Percentiles rank a stretch among this genome's conserved stretches.
Conservation (phyloP, 2,113 vertebrate genomes). For the Spilogale gracilis region DNA sequence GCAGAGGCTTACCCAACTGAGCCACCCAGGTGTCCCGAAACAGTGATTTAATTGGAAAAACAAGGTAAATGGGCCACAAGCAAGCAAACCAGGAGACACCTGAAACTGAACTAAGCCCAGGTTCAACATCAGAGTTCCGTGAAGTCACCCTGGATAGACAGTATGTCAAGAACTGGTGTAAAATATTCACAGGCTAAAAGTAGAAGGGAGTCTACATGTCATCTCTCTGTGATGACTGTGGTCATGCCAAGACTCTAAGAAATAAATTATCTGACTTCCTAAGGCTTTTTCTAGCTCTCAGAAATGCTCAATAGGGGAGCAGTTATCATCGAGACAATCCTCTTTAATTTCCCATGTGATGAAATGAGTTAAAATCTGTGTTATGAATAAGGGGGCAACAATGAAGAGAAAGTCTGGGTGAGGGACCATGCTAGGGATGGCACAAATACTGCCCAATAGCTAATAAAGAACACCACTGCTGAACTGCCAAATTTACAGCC, state of each 20-base stretch:
- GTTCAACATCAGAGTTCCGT: not conserved
- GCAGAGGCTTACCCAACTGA: too few species aligned
- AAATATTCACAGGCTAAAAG: conserved; percentile 55
- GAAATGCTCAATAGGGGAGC: not conserved
- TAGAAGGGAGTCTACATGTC: not conserved
- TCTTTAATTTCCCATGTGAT: conserved; percentile 23
- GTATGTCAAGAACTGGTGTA: not conserved
- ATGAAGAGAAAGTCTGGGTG: not conserved
- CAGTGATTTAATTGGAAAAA: conserved; percentile 3
- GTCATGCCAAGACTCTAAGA: conserved; percentile 19
- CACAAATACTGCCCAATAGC: not conserved
- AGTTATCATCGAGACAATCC: not conserved
- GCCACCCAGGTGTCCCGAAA: not conserved
- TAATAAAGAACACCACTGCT: not conserved
- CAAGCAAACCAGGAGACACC: not conserved
- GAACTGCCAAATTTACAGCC: not conserved
- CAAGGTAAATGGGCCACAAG: not conserved
- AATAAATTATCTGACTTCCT: conserved; percentile 16
- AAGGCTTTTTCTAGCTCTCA: conserved; percentile 33
- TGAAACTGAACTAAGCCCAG: not conserved
- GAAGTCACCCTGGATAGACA: not conserved
- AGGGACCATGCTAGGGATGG: not conserved
- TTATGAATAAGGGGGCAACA: conserved; percentile 40
- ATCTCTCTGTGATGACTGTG: not conserved
- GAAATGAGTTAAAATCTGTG: not conserved